Base-by-base conservation (phyloP, 1,140 invertebrate species). In the Scylla paramamosain region DNA sequence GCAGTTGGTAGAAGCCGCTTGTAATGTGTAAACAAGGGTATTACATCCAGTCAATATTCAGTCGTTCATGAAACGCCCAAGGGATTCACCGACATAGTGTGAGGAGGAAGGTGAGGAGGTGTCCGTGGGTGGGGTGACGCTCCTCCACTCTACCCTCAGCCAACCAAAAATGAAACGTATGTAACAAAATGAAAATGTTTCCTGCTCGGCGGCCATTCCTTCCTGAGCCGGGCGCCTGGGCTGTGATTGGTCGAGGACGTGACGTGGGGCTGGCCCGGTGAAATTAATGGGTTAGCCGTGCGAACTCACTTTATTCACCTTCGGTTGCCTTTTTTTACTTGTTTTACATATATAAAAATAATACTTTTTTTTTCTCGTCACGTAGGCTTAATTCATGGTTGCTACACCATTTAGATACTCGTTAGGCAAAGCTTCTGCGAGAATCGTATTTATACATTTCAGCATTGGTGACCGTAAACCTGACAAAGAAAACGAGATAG, bases 261-360 rank as follows among this genome's bases (percentile, higher is more conserved):
- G 91, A 92, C 91, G 91, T 93, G 46, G 91, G 45, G 28, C 32
- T 39, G 90, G 59, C 45, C 29, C 91, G 39, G 31, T n/a, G 83
- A 95, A 95, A 95, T 95, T 95, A 95, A 95, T 95, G 94, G 91
- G 29, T 95, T 83, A 87, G 94, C 92, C 94, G 94, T 95, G 94
- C 84, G 59, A 93, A 87, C 94, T 93, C 67, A 88, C 94, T 92
- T 92, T 92, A 92, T 77, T 29, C 91, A 89, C 83, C 77, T 92
- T 86, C 48, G 89, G 6, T 31, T 52, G 32, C 32, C 77, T 82
- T 52, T 92, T 92, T 95, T 77, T 92, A 86, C 86, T 87, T 12
- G 0, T 8, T 20, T n/a, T 77, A 7, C 0, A 77, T 59, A 59
- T 59, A 20, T 59, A 59, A 59, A 59, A 20, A 48, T n/a, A 39